phyloP scores from a whole-genome alignment of 2,797 vertebrate species.

The Sylvilagus floridanus region DNA sequence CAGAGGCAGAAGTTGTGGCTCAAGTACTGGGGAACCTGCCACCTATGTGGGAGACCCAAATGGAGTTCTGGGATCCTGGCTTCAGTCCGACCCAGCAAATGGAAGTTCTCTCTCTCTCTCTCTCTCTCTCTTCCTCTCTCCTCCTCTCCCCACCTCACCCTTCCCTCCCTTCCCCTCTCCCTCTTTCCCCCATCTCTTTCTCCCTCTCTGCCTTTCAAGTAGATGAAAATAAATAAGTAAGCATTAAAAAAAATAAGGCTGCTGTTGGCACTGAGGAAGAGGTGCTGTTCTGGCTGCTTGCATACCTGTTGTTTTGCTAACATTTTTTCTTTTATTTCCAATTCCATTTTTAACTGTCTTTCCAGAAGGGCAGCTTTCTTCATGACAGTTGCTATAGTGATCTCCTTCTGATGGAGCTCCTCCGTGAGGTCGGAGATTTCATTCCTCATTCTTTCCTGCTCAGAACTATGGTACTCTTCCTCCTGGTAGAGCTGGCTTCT shows the following conservation, averaged over 20 bases:
- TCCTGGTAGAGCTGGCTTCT: constrained; percentile 83
- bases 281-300: constrained; percentile 43
- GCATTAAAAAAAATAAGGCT: background rate
- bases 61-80: too few species aligned
- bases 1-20: too few species aligned
- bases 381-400: constrained; percentile 90
- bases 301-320: constrained; percentile 89
- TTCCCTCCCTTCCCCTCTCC: too few species aligned
- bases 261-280: background rate
- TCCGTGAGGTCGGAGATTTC: constrained; percentile 88
- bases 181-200: too few species aligned
- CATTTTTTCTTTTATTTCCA: constrained; percentile 88
- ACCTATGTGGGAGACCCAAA: too few species aligned
- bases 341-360: constrained; percentile 88
- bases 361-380: constrained; percentile 89
- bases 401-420: constrained; percentile 89
- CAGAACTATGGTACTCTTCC: constrained; percentile 80
- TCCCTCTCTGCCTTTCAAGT: too few species aligned
- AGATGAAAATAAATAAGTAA: too few species aligned
- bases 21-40: too few species aligned
- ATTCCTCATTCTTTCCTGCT: constrained; percentile 87
- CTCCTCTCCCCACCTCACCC: too few species aligned
- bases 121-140: too few species aligned
- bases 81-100: too few species aligned
- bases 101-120: too few species aligned